phyloP scores from a whole-genome alignment of 2,797 vertebrate genomes.

The Fringilla coelebs region DNA sequence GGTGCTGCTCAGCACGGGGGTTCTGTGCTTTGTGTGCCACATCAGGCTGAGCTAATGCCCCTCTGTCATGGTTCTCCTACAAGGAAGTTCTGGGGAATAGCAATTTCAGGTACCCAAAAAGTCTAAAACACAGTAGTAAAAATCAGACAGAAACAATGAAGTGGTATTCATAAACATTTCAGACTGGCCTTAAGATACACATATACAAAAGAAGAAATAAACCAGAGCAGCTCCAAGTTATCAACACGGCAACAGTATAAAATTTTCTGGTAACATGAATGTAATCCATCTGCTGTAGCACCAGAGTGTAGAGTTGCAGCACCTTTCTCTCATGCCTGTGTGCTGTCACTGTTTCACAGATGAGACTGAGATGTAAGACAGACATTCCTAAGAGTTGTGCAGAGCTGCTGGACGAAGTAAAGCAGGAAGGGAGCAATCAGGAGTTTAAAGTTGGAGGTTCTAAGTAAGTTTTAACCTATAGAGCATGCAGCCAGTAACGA shows the following conservation, averaged over 20 bases:
- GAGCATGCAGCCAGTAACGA: not conserved
- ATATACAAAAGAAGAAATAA: conserved; percentile 18
- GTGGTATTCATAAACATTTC: not conserved
- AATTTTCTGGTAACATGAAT: not conserved
- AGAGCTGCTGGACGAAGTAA: not conserved
- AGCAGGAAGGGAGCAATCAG: not conserved
- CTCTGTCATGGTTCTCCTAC: not conserved
- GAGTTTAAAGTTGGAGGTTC: not conserved
- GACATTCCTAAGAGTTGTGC: not conserved
- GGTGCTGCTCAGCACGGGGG: rapidly evolving
- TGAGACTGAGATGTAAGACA: not conserved
- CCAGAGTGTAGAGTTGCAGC: not conserved
- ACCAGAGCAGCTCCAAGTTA: conserved; percentile 2
- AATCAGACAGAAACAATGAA: not conserved
- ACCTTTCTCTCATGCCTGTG: not conserved
- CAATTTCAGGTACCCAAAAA: not conserved
- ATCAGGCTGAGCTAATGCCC: not conserved
- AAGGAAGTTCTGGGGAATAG: not conserved
- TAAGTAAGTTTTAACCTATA: not conserved
- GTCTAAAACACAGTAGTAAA: not conserved
- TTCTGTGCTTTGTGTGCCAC: not conserved
- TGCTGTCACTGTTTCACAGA: not conserved
- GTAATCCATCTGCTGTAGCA: not conserved
- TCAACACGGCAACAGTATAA: not conserved
- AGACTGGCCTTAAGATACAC: not conserved